phyloP scores from a whole-genome alignment of 2,113 vertebrate genomes.

The Anthoscopus minutus region DNA sequence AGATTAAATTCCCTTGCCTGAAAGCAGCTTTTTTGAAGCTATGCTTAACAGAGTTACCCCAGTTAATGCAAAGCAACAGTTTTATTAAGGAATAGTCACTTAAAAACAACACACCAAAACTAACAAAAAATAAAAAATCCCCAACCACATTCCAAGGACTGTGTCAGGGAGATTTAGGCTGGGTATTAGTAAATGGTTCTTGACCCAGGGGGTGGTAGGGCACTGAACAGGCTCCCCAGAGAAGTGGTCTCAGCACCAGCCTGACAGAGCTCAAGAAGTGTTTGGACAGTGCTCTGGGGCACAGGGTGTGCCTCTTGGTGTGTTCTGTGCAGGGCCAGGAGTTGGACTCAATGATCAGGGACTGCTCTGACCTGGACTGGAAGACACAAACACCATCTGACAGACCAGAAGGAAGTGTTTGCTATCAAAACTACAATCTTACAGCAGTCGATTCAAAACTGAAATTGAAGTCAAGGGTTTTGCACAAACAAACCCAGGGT shows the following conservation, averaged over 20 bases:
- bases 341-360: too few species aligned
- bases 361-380: not conserved
- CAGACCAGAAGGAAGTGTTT: not conserved
- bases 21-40: not conserved
- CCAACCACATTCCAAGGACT: not conserved
- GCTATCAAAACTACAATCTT: not conserved
- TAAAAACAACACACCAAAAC: not conserved
- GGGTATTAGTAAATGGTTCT: not conserved
- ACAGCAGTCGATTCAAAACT: not conserved
- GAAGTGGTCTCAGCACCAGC: not conserved
- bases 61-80: not conserved
- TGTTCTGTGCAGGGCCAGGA: not conserved
- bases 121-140: not conserved
- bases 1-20: not conserved
- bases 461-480: not conserved
- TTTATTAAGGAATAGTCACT: not conserved
- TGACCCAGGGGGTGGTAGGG: fast-evolving
- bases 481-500: not conserved
- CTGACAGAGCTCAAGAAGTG: not conserved
- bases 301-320: not conserved
- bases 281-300: not conserved
- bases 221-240: not conserved
- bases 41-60: not conserved
- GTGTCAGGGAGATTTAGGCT: not conserved
- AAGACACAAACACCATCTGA: not conserved